A percentile compares a stretch with the other conserved stretches of the same genome.
Evolutionary conservation across 2,113 vertebrate genomes (phyloP).

Genomic region (Callocephalon fimbriatum): DNA sequence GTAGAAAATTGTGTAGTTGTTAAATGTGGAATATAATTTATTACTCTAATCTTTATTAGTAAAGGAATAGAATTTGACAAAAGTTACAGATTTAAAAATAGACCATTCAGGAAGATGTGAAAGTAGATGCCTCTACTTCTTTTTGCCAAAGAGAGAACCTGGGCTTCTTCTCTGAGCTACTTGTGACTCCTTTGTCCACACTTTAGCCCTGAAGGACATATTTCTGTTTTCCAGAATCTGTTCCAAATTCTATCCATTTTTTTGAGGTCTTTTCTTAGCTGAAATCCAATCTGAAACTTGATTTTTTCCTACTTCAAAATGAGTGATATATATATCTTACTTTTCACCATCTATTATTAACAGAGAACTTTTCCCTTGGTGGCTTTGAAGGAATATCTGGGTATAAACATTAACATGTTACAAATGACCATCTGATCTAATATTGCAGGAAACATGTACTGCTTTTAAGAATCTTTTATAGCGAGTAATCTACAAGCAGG

Average conservation of each 20-base stretch:
- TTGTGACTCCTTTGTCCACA: accelerated
- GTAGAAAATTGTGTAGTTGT: conserved; percentile 22
- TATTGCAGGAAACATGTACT: not conserved
- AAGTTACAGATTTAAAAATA: not conserved
- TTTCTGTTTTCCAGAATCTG: not conserved
- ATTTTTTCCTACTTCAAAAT: not conserved
- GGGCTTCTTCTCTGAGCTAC: not conserved
- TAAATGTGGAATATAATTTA: conserved; percentile 4
- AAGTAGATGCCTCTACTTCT: not conserved
- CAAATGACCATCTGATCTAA: not conserved
- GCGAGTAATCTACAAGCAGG: not conserved
- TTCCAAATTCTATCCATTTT: not conserved
- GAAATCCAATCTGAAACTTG: not conserved
- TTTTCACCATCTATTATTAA: not conserved
- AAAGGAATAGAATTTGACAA: not conserved
- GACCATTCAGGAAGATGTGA: not conserved
- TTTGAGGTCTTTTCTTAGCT: not conserved
- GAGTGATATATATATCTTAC: not conserved
- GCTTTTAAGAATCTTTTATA: not conserved
- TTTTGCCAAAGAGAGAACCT: not conserved
- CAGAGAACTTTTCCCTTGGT: not conserved
- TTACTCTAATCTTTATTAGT: not conserved
- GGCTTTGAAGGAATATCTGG: not conserved
- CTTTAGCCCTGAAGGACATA: not conserved
- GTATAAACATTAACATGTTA: not conserved